phyloP scores from a whole-genome alignment of 2,113 vertebrate genomes.

The Leptodactylus fuscus region DNA sequence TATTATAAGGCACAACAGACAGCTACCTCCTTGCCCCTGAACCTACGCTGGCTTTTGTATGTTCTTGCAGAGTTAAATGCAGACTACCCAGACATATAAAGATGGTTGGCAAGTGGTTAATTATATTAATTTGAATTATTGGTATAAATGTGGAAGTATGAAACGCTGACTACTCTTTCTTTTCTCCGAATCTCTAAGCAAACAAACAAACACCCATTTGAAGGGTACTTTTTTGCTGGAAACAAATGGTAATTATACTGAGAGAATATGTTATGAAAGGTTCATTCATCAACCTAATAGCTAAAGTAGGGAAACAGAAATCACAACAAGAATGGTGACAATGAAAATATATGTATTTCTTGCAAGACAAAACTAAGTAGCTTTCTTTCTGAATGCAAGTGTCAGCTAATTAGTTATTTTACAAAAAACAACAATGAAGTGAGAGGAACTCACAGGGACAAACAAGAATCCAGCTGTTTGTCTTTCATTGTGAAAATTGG shows the following conservation, averaged over 20 bases:
- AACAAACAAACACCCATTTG: not conserved
- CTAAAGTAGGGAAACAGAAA: constrained; percentile 31
- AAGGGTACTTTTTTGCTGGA: not conserved
- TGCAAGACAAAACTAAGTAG: constrained; percentile 5
- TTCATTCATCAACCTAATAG: constrained; percentile 44
- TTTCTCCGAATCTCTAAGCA: not conserved
- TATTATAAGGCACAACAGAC: too few species aligned
- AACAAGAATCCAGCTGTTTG: constrained; percentile 49
- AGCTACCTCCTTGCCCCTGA: too few species aligned
- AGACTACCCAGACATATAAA: too few species aligned
- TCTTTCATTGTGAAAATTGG: constrained; percentile 41
- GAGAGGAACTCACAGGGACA: constrained; percentile 15
- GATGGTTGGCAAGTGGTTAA: too few species aligned
- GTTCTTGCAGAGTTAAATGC: too few species aligned
- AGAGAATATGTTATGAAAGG: constrained; percentile 33
- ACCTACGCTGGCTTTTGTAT: too few species aligned
- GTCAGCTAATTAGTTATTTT: constrained; percentile 51
- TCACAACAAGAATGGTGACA: constrained; percentile 3
- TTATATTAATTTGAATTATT: too few species aligned
- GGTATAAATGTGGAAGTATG: not conserved
- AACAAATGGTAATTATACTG: constrained; percentile 38
- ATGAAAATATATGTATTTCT: constrained; percentile 33
- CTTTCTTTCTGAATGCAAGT: constrained; percentile 6
- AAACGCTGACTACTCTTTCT: not conserved
- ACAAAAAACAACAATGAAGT: constrained; percentile 23